Conservation (phyloP, 2,113 vertebrate genomes). For the Myotis davidii region DNA sequence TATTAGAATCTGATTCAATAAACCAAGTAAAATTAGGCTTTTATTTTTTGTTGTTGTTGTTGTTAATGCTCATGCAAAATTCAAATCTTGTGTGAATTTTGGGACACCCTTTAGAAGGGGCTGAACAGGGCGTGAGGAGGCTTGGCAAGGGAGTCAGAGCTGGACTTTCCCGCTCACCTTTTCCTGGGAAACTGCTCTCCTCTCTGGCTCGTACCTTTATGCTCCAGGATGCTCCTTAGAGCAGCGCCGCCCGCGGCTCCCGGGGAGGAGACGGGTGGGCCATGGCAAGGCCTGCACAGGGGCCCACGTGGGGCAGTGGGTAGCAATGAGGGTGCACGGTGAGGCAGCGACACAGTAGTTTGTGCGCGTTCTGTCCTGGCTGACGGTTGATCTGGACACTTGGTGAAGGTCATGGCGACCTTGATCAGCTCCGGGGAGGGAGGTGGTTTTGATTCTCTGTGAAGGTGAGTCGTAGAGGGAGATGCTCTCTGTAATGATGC, state of each 20-base stretch:
- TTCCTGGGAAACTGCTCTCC: neutral
- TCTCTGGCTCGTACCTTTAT: neutral
- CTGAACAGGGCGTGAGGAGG: neutral
- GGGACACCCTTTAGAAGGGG: too few relatives aligned
- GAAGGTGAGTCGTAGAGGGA: rapidly evolving
- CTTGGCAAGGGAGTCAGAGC: neutral
- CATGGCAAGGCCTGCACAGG: rapidly evolving
- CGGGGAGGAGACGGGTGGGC: neutral
- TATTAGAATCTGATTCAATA: too few relatives aligned
- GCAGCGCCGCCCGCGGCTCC: rapidly evolving
- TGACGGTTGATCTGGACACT: neutral
- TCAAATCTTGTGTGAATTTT: too few relatives aligned
- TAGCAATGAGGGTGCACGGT: rapidly evolving
- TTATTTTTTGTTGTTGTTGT: too few relatives aligned
- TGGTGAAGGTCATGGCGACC: neutral
- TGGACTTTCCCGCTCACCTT: neutral
- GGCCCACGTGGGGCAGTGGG: too few relatives aligned
- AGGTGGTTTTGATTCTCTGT: neutral
- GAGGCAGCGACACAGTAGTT: rapidly evolving
- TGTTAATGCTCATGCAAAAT: too few relatives aligned
- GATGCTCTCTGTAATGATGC: rapidly evolving
- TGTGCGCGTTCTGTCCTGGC: rapidly evolving
- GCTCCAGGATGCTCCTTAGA: neutral
- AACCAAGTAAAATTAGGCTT: too few relatives aligned
- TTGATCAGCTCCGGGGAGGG: neutral